Base-by-base conservation (phyloP, 2,888 invertebrate genomes). In the Choristoneura rosaceana region DNA sequence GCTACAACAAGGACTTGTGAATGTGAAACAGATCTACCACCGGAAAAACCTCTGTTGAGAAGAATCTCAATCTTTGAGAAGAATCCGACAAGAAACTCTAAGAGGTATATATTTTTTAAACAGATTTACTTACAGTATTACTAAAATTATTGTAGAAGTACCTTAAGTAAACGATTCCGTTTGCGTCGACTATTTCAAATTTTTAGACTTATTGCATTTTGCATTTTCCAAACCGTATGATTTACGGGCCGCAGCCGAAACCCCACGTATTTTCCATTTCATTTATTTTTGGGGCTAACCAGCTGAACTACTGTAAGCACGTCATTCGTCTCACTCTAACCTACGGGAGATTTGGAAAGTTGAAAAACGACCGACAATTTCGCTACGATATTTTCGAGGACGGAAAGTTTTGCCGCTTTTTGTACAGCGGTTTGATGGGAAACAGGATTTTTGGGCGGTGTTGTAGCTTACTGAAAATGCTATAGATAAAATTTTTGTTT, bases 301-400 rank as follows among this genome's bases (percentile, higher is more conserved):
- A 15, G 63, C 47, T n/a, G 43, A 43, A 62, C 62, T 47, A 45
- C 45, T 38, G 50, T 50, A 34, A 64, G 64, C 34, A 34, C 50
- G 34, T 34, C 50, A 64, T 64, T 12, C 38, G 64, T 64, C 64
- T 63, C 63, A 50, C 63, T 63, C 47, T 64, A 62, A 62, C 47
- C 25, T 50, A 50, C 64, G 47, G 10, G 33, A 12, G 34, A 33
- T 50, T 47, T 64, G 10, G 34, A 50, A 64, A 64, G 33, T 50
- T 64, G 63, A 50, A 64, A 64, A 64, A 64, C 15, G 50, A 64
- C 62, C 62, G 62, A 25, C 62, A 33, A 64, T 64, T 50, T 50
- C 14, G 34, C 34, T 34, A n/a, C 34, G n/a, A 34, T 50, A 50
- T 50, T 63, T 62, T 15, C 62, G 45, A 15, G 45, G 2, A 10